Evolutionary conservation across 2,888 invertebrate species (phyloP).

Genomic region (Ichneumoninae sp.): DNA sequence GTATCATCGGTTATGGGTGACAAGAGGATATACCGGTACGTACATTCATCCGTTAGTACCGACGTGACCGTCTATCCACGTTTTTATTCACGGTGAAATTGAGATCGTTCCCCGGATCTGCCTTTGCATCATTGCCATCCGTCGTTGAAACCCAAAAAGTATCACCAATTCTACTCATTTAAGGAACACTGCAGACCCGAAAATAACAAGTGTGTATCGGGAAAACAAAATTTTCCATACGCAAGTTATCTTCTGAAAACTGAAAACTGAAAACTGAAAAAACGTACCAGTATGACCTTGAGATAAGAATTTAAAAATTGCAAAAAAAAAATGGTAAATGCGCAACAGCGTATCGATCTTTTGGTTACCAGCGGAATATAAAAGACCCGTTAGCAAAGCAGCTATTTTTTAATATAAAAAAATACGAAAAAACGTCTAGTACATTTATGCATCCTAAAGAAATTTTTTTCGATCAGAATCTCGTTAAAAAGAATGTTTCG

Average conservation of each 20-base stretch:
- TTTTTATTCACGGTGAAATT: not conserved
- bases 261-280: too few species aligned
- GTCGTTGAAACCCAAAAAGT: not conserved
- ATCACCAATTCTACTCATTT: not conserved
- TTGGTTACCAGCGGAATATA: not conserved
- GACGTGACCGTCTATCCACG: constrained; percentile 35
- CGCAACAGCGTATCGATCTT: not conserved
- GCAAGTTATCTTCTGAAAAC: too few species aligned
- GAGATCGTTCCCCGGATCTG: not conserved
- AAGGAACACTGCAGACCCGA: not conserved
- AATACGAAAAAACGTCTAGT: not conserved
- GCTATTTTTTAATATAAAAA: not conserved
- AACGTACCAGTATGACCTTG: not conserved
- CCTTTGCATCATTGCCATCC: not conserved
- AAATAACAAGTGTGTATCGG: not conserved
- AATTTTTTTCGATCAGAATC: not conserved
- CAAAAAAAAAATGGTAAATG: not conserved
- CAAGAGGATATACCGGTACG: constrained; percentile 36
- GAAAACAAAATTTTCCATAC: not conserved
- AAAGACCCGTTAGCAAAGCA: not conserved
- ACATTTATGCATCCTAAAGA: not conserved
- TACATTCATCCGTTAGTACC: constrained; percentile 21
- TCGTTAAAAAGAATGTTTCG: not conserved
- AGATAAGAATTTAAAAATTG: not conserved
- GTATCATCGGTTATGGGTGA: constrained; percentile 46